Evolutionary conservation across 2,113 vertebrate genomes (phyloP), one percentile per base, ranked within the genome.

Genomic region (Lepidothrix coronata): DNA sequence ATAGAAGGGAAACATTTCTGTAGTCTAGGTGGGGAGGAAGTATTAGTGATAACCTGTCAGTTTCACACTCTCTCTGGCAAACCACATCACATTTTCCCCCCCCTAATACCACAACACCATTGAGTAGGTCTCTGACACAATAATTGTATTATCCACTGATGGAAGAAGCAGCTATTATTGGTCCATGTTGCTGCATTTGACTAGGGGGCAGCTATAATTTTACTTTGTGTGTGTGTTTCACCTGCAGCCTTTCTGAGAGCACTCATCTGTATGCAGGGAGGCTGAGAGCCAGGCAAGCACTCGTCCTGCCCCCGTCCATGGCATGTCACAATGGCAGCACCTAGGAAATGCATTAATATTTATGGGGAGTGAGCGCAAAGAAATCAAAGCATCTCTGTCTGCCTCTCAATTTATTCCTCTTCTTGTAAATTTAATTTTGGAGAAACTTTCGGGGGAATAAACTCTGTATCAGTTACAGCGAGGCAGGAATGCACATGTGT

Each of bases 341-440:
- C 91, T 75, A 58, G 88, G 63, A 82, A 96, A 83, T 35, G 20
- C 54, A 94, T 95, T 85, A 92, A 92, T 94, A 97, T 97, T 93
- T 75, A 96, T 97, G 27, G 35, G 8, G 22, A 80, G 22, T 9
- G 41, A 97, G 78, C 79, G 91, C 87, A 93, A 95, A 95, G 93
- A 75, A 95, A 90, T 95, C 89, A 94, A 81, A 94, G 65, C 9
- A 3, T 44, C 27, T 81, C 88, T 84, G 46, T 55, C 86, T 95
- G 33, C 17, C 30, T 87, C 80, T 89, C 6, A 8, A 54, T 93
- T 89, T 95, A 73, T 81, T 89, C 67, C 52, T 13, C 20, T 59
- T 70, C 66, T 83, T 39, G 67, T 49, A 67, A 88, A 94, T 85
- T 73, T 91, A 80, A 78, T 93, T 93, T 81, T 65, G 28, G 49